Evolutionary conservation across 2,113 vertebrate genomes (phyloP).

Genomic region (Callaeas wilsoni): DNA sequence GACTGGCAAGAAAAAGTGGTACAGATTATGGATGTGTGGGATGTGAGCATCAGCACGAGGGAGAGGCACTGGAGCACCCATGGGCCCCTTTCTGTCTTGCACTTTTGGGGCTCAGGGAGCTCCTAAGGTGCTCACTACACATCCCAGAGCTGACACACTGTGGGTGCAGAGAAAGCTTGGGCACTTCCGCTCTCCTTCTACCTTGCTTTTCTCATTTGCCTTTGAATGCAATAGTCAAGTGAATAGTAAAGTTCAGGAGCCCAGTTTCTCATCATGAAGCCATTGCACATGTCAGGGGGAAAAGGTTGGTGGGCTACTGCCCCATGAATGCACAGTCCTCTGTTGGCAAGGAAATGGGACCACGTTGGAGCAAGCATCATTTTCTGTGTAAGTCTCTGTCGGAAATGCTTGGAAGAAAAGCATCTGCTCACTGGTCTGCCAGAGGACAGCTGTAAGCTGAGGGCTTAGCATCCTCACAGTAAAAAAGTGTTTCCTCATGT

Average conservation of each 20-base stretch:
- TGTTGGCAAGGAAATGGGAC: neutral
- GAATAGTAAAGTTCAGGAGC: neutral
- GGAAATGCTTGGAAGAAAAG: neutral
- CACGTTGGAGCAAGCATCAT: neutral
- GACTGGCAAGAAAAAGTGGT: neutral
- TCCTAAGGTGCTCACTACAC: neutral
- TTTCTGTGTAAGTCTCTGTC: neutral
- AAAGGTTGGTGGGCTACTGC: neutral
- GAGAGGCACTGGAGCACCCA: neutral
- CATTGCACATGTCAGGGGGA: neutral
- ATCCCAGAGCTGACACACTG: neutral
- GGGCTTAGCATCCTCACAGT: neutral
- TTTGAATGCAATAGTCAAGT: neutral
- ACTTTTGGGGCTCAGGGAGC: neutral
- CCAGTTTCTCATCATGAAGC: neutral
- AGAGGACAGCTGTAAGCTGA: neutral
- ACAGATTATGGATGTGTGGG: neutral
- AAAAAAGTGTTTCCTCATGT: neutral
- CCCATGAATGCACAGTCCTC: neutral
- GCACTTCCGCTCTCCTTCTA: neutral
- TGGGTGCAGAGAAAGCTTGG: neutral
- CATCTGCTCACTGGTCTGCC: neutral
- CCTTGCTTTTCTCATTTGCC: neutral
- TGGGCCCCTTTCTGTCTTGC: neutral
- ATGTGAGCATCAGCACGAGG: neutral